Evolutionary conservation across 2,888 invertebrate species (phyloP).

Genomic region (Phortica magna): DNA sequence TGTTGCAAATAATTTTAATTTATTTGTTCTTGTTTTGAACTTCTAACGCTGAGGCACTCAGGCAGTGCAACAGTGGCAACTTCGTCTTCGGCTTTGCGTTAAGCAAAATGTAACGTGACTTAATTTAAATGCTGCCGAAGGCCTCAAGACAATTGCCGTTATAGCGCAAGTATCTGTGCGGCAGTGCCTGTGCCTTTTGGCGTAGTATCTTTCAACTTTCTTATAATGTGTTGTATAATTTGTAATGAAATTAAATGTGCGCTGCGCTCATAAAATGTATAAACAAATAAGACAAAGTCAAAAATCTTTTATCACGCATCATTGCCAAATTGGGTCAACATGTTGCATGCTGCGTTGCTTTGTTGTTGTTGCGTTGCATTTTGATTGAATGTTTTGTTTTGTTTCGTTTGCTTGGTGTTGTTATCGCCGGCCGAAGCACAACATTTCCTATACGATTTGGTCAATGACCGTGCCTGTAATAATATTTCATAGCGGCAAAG

Average conservation of each 20-base stretch:
- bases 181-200: too few relatives aligned
- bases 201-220: too few relatives aligned
- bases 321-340: slow-evolving; percentile 19
- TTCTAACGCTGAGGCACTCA: too few relatives aligned
- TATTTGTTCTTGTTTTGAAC: too few relatives aligned
- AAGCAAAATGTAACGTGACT: not conserved
- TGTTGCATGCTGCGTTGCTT: not conserved
- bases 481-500: too few relatives aligned
- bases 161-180: too few relatives aligned
- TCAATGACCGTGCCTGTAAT: not conserved
- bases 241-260: too few relatives aligned
- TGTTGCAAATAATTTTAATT: slow-evolving; percentile 5
- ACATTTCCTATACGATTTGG: not conserved
- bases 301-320: not conserved
- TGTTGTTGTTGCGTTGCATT: not conserved
- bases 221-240: too few relatives aligned
- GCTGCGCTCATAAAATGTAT: not conserved
- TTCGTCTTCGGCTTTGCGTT: not conserved
- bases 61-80: not conserved
- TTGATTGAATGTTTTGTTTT: not conserved
- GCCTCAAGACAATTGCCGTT: not conserved
- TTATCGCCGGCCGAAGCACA: not conserved
- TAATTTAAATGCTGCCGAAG: not conserved
- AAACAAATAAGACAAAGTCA: not conserved
- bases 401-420: not conserved